Evolutionary conservation across 2,888 invertebrate species (phyloP).

Genomic region (Calephelis perditalis): DNA sequence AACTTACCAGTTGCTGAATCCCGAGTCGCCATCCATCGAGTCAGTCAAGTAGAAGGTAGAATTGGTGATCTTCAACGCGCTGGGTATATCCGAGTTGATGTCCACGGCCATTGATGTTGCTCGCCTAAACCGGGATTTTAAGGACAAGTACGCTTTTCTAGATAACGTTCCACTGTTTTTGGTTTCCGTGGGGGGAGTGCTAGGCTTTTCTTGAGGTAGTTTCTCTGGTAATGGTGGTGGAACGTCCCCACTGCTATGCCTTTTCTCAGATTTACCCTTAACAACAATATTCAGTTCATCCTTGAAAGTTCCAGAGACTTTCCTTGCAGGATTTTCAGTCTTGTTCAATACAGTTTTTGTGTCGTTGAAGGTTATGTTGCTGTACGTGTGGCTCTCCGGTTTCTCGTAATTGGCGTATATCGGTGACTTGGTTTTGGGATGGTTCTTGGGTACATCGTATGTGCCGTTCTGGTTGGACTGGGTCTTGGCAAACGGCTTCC

Average conservation of each 20-base stretch:
- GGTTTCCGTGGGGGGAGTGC: conserved; percentile 53
- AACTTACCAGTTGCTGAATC: conserved; percentile 74
- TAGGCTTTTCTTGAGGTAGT: conserved; percentile 51
- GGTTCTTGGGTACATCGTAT: conserved; percentile 45
- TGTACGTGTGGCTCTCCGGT: conserved; percentile 50
- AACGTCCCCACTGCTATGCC: conserved; percentile 50
- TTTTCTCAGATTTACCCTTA: conserved; percentile 28
- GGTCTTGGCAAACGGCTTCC: conserved; percentile 55
- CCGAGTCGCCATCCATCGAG: conserved; percentile 81
- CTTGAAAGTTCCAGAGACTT: conserved; percentile 50
- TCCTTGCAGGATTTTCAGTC: conserved; percentile 54
- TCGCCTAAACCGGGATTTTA: conserved; percentile 81
- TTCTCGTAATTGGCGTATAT: conserved; percentile 62
- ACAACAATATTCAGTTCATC: conserved; percentile 31
- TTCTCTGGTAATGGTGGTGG: conserved; percentile 58
- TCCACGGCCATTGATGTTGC: conserved; percentile 78
- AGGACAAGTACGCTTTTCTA: conserved; percentile 71
- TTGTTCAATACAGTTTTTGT: conserved; percentile 43
- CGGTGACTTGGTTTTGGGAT: conserved; percentile 43
- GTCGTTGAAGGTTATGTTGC: conserved; percentile 55
- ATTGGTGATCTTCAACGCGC: conserved; percentile 76
- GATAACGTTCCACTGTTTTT: conserved; percentile 64
- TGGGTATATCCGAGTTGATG: conserved; percentile 70
- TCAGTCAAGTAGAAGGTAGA: conserved; percentile 86
- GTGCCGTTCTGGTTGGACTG: conserved; percentile 43